A percentile compares a stretch with the other conserved stretches of the same genome.
These are phyloP conservation scores for Protaetia brevitarsis DNA, from an alignment of 1,140 invertebrate genomes.

Conservation along the genomic window DNA sequence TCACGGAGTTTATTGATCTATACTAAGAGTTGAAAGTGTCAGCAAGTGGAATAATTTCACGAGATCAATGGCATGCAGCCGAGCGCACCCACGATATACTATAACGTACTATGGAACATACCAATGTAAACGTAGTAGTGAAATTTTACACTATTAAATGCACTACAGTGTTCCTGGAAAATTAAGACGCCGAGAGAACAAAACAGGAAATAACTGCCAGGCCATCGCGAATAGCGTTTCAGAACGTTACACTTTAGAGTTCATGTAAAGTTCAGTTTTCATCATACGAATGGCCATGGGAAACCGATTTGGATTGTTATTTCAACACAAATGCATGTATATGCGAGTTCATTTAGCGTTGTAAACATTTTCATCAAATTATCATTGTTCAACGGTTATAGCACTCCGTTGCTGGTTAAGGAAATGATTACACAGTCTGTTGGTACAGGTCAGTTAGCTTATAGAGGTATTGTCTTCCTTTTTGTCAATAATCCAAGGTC, in stretches of 20 bases:
- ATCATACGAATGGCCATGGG: slow-evolving; percentile 5
- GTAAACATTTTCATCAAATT: no score
- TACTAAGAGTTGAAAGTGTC: neutral
- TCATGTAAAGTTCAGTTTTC: slow-evolving; percentile 15
- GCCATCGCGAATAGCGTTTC: neutral
- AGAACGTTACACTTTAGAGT: neutral
- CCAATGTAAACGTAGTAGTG: neutral
- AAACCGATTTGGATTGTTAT: neutral
- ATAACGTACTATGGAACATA: neutral
- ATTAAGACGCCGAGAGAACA: neutral
- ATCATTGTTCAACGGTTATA: no score
- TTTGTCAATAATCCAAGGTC: no score
- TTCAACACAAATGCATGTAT: no score
- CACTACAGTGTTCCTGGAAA: neutral
- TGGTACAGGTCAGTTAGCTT: no score
- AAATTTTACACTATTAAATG: slow-evolving; percentile 1
- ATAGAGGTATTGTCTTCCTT: no score
- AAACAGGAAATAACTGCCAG: slow-evolving; percentile 6
- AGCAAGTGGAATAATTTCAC: slow-evolving; percentile 6
- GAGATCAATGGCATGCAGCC: slow-evolving; percentile 7
- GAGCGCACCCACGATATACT: neutral
- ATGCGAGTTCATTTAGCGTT: no score
- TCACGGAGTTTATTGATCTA: neutral
- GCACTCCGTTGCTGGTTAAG: no score
- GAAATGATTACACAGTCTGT: no score